Evolutionary conservation across 2,113 vertebrate species (phyloP), one percentile per base, ranked within the genome.

Genomic region (Myotis davidii): DNA sequence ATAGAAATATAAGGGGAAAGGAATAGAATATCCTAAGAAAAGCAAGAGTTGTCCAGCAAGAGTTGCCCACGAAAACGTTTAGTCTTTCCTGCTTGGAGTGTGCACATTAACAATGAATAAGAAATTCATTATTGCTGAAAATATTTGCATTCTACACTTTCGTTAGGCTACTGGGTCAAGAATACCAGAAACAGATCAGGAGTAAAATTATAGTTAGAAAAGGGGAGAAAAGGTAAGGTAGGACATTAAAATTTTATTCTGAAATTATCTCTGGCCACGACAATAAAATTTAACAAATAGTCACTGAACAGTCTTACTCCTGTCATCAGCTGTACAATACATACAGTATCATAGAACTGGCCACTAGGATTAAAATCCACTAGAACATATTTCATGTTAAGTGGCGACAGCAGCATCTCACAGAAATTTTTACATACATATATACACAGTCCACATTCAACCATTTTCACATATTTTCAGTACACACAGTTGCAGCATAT

Each of bases 231-330:
- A 97, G 96, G 91, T 97, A 98, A 98, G 98, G 98, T 98, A 98
- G 98, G 98, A 99, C 99, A 98, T 99, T 98, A 99, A 98, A 98
- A 97, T 99, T 99, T 99, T 99, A 99, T 99, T 99, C 98, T 99
- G 98, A 99, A 99, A 99, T 99, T 98, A 98, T 99, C 98, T 99
- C 98, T 99, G 99, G 99, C 98, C 99, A 99, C 99, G 99, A 99
- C 99, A 99, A 99, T 99, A 99, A 99, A 99, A 99, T 99, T 99
- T 99, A 99, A 99, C 99, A 99, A 99, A 99, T 99, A 99, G 99
- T 99, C 99, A 99, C 99, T 99, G 99, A 99, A 99, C 98, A 99
- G 98, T 99, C 99, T 98, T 98, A 98, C 98, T 98, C 99, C 98
- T 98, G 98, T 98, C 98, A 99, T 99, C 98, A 98, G 98, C 99